Evolutionary conservation across 1,140 invertebrate species (phyloP), one percentile per base, ranked within the genome.

Genomic region (Cheumatopsyche charites): DNA sequence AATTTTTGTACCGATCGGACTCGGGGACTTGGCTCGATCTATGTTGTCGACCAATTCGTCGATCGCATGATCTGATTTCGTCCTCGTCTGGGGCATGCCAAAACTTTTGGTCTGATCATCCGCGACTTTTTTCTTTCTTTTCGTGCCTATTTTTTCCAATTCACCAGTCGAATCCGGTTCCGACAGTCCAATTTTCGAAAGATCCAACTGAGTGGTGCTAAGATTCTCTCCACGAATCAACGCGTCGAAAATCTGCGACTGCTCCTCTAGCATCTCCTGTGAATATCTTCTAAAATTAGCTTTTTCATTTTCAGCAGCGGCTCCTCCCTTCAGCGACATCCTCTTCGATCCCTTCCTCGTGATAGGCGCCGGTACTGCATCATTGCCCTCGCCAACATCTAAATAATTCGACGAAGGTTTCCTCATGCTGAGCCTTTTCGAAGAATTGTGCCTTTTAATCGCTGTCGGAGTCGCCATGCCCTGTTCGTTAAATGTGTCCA

Each of bases 191-290:
- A 86, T 78, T 77, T 86, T 83, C 75, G 78, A 83, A 75, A 83
- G 77, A 77, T 84, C 82, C 78, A 85, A 79, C 26, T 79, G 78
- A 11, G 78, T 78, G 25, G 78, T 84, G 74, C 82, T 83, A 55
- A 87, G 79, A 78, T 86, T 85, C 79, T 86, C 85, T 73, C 80
- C 79, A 73, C 81, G 80, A 29, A 86, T 83, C 70, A 86, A 78
- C 19, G 83, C 81, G 76, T 86, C 85, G 61, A 86, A 80, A 70
- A 86, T 75, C 45, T 78, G 79, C 23, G 84, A 82, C 77, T 86
- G 83, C 79, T 86, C 84, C 58, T 84, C 83, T 70, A 75, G 58
- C 74, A 75, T 75, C 61, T 75, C 74, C 49, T 73, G 72, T 4
- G 74, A 75, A 15, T 71, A 45, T 42, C 74, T 71, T 66, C 74